phyloP scores from a whole-genome alignment of 2,113 vertebrate genomes.

The Myanophis thanlyinensis region DNA sequence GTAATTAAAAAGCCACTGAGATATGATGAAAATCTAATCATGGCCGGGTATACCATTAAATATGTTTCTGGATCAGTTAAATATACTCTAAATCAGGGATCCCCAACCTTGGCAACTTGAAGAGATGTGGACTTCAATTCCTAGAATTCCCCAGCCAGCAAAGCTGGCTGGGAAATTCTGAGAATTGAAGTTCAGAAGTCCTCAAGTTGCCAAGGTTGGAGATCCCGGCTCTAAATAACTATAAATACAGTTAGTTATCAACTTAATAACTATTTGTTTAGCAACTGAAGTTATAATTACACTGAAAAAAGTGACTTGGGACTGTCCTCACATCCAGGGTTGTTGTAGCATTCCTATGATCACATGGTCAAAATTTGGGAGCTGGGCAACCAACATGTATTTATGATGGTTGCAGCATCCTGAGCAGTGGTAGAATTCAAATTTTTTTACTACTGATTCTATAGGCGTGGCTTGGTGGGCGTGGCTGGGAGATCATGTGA shows the following conservation, averaged over 20 bases:
- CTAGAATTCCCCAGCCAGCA: too few relatives aligned
- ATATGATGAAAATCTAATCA: not conserved
- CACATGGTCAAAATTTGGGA: not conserved
- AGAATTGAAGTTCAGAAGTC: too few relatives aligned
- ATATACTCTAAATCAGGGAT: too few relatives aligned
- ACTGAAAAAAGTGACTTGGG: not conserved
- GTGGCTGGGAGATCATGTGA: too few relatives aligned
- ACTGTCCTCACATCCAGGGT: not conserved
- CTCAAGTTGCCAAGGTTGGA: too few relatives aligned
- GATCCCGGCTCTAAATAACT: too few relatives aligned
- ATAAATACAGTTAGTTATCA: not conserved
- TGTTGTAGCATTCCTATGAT: not conserved
- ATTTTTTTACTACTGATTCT: too few relatives aligned
- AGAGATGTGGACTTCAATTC: too few relatives aligned
- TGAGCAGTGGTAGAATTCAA: too few relatives aligned
- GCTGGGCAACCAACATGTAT: not conserved
- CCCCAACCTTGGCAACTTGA: too few relatives aligned
- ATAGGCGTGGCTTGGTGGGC: too few relatives aligned
- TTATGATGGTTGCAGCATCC: not conserved
- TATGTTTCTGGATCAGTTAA: not conserved
- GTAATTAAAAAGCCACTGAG: not conserved
- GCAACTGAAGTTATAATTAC: not conserved
- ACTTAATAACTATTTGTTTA: not conserved
- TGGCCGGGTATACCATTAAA: not conserved
- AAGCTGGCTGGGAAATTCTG: too few relatives aligned